Percentiles rank a stretch among this genome's conserved stretches.
Evolutionary conservation across 2,888 invertebrate genomes (phyloP).

Genomic region (Pediacus dermestoides): DNA sequence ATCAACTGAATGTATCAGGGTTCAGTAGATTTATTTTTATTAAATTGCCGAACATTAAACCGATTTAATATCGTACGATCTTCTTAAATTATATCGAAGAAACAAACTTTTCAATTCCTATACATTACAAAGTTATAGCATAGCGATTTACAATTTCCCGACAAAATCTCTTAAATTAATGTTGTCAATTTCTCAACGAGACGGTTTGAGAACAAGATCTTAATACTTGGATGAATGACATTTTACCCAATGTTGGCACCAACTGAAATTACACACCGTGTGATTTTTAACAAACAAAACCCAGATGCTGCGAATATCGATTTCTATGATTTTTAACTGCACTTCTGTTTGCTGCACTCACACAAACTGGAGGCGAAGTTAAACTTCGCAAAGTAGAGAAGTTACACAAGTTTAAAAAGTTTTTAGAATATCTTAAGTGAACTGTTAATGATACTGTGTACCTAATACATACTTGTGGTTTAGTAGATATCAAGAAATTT

Average conservation of each 20-base stretch:
- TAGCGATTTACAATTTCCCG: conserved; percentile 20
- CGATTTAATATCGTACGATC: conserved; percentile 28
- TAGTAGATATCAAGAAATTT: no score
- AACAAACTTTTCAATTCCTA: conserved; percentile 28
- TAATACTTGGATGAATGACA: conserved; percentile 19
- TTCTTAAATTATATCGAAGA: conserved; percentile 28
- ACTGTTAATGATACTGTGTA: no score
- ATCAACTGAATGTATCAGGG: no score
- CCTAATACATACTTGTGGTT: no score
- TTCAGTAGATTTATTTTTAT: no score
- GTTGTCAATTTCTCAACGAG: conserved; percentile 29
- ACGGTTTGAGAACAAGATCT: conserved; percentile 16
- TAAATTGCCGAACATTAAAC: conserved; percentile 31
- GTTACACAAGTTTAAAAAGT: no score
- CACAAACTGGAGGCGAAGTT: no score
- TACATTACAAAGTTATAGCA: conserved; percentile 26
- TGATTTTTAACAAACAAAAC: conserved; percentile 16
- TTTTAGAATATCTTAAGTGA: no score
- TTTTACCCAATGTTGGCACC: conserved; percentile 14
- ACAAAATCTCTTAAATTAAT: conserved; percentile 27
- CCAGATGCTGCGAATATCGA: conserved; percentile 14
- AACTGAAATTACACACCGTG: conserved; percentile 13
- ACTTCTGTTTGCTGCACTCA: no score
- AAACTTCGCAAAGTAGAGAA: no score
- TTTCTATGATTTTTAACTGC: no score